Evolutionary conservation across 2,888 invertebrate species (phyloP).

Genomic region (Cheilosia scutellata): DNA sequence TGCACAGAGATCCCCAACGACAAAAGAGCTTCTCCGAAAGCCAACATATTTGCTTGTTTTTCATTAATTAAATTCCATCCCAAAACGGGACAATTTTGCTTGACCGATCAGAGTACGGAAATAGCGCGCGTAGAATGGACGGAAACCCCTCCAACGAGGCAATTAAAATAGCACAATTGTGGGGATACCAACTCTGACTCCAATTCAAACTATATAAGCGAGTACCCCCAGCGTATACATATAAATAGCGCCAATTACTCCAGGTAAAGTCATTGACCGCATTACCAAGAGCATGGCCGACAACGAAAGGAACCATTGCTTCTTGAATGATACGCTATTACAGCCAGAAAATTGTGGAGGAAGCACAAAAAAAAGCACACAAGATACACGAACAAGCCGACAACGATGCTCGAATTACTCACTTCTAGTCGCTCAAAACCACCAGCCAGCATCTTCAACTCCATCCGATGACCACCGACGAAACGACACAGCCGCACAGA

Average conservation of each 20-base stretch:
- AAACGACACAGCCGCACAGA: conserved; percentile 33
- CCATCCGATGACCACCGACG: conserved; percentile 25
- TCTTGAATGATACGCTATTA: conserved; percentile 30
- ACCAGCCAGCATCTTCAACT: conserved; percentile 24
- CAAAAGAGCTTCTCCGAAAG: conserved; percentile 31
- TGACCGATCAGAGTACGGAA: conserved; percentile 36
- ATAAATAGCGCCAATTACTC: conserved; percentile 67
- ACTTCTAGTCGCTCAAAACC: conserved; percentile 31
- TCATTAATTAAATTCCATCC: conserved; percentile 45
- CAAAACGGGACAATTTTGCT: conserved; percentile 44
- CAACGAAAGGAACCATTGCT: conserved; percentile 30
- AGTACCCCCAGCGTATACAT: not conserved
- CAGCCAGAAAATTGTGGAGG: conserved; percentile 29
- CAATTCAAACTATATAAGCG: not conserved
- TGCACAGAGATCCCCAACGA: conserved; percentile 9
- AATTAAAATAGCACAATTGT: conserved; percentile 50
- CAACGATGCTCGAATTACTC: conserved; percentile 31
- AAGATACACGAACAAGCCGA: conserved; percentile 8
- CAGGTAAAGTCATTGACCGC: conserved; percentile 65
- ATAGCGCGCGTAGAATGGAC: not conserved
- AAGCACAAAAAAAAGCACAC: not conserved
- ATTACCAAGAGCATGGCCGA: conserved; percentile 33
- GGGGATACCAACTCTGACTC: conserved; percentile 23
- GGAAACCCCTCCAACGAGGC: conserved; percentile 33
- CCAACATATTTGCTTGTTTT: conserved; percentile 32